Percentiles rank a stretch among this genome's conserved stretches.
phyloP scores from a whole-genome alignment of 1,140 invertebrate species.

The Pollicipes pollicipes region DNA sequence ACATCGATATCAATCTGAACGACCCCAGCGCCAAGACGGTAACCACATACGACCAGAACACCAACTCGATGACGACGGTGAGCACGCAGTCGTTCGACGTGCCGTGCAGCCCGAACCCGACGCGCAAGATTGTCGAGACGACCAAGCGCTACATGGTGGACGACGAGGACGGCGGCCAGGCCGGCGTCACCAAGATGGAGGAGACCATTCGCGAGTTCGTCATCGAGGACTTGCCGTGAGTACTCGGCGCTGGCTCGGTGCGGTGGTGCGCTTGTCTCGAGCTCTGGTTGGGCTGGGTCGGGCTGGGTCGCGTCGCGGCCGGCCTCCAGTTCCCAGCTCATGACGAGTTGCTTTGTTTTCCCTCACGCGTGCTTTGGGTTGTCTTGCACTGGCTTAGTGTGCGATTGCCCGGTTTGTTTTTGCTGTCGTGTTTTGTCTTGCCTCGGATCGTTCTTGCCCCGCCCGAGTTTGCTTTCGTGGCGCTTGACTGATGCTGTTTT shows the following conservation, averaged over 20 bases:
- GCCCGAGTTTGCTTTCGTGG: too few relatives aligned
- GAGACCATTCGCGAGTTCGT: slow-evolving; percentile 3
- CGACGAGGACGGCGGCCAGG: not conserved
- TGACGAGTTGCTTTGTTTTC: too few relatives aligned
- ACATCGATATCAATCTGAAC: not conserved
- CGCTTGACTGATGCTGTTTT: too few relatives aligned
- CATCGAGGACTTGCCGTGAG: slow-evolving; percentile 5
- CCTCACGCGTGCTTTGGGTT: too few relatives aligned
- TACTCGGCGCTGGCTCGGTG: too few relatives aligned
- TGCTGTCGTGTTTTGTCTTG: not conserved
- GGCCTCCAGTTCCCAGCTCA: too few relatives aligned
- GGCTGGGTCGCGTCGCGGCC: too few relatives aligned
- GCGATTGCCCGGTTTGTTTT: too few relatives aligned
- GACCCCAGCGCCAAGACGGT: not conserved
- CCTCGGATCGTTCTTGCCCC: too few relatives aligned
- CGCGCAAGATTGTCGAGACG: slow-evolving; percentile 1
- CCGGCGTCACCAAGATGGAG: not conserved
- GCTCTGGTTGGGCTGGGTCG: too few relatives aligned
- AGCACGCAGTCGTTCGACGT: not conserved
- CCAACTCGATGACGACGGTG: slow-evolving; percentile 4
- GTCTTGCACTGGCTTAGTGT: too few relatives aligned
- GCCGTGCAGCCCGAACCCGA: not conserved
- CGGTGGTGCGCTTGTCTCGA: too few relatives aligned
- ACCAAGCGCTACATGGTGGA: slow-evolving; percentile 5
- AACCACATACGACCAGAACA: slow-evolving; percentile 1